Conservation (phyloP, 2,113 vertebrate genomes). For the Ibidorhyncha struthersii region DNA sequence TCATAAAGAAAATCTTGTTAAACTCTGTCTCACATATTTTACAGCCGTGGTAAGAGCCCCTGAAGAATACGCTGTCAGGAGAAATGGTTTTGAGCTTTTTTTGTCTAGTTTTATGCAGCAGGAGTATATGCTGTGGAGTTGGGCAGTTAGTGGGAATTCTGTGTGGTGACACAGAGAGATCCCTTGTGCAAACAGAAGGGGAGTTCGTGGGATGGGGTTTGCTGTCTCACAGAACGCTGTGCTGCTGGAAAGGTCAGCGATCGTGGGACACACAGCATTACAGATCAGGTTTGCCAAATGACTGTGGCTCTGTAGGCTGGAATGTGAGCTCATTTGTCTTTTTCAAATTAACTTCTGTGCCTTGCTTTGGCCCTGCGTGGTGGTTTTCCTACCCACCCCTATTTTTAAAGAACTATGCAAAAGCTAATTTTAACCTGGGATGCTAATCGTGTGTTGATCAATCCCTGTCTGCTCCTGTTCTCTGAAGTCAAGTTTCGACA, state of each 20-base stretch:
- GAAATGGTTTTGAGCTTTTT: background rate
- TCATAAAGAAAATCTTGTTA: slow-evolving; percentile 14
- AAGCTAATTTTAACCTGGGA: background rate
- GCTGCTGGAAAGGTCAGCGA: background rate
- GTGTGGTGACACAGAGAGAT: background rate
- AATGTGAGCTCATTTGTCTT: background rate
- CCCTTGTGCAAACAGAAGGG: background rate
- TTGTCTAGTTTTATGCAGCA: background rate
- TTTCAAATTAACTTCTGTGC: background rate
- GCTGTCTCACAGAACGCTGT: background rate
- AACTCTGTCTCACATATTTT: background rate
- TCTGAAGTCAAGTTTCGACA: background rate
- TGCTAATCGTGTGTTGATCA: background rate
- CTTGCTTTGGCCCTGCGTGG: background rate
- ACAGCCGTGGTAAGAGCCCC: background rate
- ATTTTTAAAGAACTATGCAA: background rate
- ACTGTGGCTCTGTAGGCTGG: background rate
- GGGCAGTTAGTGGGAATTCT: background rate
- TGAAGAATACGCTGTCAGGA: background rate
- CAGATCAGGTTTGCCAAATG: background rate
- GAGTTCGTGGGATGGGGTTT: background rate
- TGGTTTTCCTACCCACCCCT: background rate
- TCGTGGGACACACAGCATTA: background rate
- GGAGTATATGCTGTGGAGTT: background rate
- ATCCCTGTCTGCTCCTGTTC: background rate